Conservation (phyloP, 1,140 invertebrate species). For the Popillia japonica region DNA sequence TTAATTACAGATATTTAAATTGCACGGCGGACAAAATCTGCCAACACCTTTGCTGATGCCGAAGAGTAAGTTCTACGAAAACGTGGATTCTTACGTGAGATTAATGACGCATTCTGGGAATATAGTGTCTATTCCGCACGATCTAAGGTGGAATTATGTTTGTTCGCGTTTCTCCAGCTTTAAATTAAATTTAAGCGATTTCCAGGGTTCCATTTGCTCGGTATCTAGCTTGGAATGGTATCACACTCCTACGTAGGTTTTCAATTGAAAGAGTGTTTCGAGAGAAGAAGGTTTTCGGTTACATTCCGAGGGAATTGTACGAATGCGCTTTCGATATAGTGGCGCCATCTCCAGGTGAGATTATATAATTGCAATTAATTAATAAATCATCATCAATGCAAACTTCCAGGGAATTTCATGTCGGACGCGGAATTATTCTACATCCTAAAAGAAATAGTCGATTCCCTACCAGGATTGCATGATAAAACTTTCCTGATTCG, state of each 20-base stretch:
- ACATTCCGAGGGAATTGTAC: conserved; percentile 87
- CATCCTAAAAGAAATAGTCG: conserved; percentile 79
- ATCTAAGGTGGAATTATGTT: conserved; percentile 65
- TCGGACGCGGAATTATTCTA: conserved; percentile 87
- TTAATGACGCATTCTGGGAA: conserved; percentile 86
- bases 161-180: not conserved
- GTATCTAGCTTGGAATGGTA: conserved; percentile 82
- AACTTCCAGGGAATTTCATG: conserved; percentile 69
- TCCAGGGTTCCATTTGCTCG: conserved; percentile 78
- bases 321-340: conserved; percentile 96
- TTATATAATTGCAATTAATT: conserved; percentile 23
- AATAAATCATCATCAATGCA: too few relatives aligned
- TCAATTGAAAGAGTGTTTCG: conserved; percentile 86
- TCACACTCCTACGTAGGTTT: conserved; percentile 83
- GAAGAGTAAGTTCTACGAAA: conserved; percentile 67
- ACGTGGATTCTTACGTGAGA: conserved; percentile 71
- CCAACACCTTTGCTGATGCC: conserved; percentile 81
- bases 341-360: conserved; percentile 70
- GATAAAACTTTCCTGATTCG: conserved; percentile 77
- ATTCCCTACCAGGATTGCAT: conserved; percentile 72
- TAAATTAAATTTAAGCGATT: conserved; percentile 16
- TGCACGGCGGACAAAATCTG: conserved; percentile 80
- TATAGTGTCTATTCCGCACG: conserved; percentile 81
- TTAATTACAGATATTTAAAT: conserved; percentile 73
- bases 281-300: conserved; percentile 82